Evolutionary conservation across 2,113 vertebrate genomes (phyloP).

Genomic region (Campylomormyrus tamandua): DNA sequence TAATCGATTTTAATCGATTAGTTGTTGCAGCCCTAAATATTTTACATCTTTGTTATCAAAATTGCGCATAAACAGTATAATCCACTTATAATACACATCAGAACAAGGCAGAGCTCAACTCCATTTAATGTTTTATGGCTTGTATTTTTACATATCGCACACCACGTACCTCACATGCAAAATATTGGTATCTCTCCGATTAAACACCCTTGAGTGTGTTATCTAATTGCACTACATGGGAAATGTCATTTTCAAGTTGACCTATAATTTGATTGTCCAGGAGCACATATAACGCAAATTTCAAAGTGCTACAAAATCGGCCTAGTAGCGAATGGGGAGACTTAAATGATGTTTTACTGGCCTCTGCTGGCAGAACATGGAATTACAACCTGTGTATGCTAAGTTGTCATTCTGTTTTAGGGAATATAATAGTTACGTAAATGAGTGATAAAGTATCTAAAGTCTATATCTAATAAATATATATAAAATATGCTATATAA

Average conservation of each 20-base stretch:
- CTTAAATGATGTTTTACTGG: conserved; percentile 35
- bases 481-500: not conserved
- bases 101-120: not conserved
- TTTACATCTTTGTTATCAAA: not conserved
- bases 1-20: too few relatives aligned
- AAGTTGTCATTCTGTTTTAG: not conserved
- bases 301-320: not conserved
- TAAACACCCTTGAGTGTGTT: not conserved
- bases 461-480: not conserved
- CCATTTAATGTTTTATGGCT: not conserved
- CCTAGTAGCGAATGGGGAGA: not conserved
- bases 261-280: not conserved
- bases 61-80: not conserved
- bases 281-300: not conserved
- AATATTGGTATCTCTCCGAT: not conserved
- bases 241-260: not conserved
- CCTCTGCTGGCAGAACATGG: conserved; percentile 48
- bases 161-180: not conserved
- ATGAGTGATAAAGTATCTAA: not conserved
- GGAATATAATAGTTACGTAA: not conserved
- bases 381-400: not conserved
- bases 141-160: not conserved
- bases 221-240: not conserved
- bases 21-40: too few relatives aligned
- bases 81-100: not conserved